Conservation (phyloP, 2,797 vertebrate species). For the Gymnoscopelus braueri region DNA sequence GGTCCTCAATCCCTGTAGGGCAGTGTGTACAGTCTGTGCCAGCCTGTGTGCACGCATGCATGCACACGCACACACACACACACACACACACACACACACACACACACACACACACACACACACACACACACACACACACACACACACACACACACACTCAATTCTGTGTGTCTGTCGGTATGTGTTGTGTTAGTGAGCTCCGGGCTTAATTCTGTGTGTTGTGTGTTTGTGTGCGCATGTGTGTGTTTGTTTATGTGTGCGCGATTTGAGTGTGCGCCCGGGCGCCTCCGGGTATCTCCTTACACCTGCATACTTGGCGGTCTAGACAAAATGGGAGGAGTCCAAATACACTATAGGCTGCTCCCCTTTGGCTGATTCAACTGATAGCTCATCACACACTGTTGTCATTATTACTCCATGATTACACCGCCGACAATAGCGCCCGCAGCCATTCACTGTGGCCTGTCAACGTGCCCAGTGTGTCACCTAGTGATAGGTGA, state of each 20-base stretch:
- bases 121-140: background rate
- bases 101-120: background rate
- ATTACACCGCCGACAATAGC: constrained; percentile 41
- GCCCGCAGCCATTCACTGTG: constrained; percentile 26
- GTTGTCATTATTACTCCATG: constrained; percentile 39
- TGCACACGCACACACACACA: background rate
- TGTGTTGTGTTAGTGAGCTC: constrained; percentile 11
- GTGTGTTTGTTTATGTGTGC: background rate
- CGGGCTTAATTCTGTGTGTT: constrained; percentile 4
- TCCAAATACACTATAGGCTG: constrained; percentile 13
- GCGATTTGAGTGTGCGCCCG: background rate
- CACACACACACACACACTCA: background rate
- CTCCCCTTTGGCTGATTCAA: constrained; percentile 37
- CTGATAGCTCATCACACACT: constrained; percentile 32
- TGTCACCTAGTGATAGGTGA: constrained; percentile 7
- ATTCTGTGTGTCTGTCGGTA: background rate
- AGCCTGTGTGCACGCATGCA: background rate
- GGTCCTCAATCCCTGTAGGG: too few relatives aligned
- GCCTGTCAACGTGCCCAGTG: background rate
- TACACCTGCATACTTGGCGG: constrained; percentile 70
- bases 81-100: background rate
- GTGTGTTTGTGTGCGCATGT: constrained; percentile 1
- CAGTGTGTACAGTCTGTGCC: background rate
- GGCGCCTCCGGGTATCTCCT: constrained; percentile 52
- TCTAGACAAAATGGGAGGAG: constrained; percentile 58